Base-by-base conservation (phyloP, 2,797 vertebrate genomes). In the Myotis findleyi region DNA sequence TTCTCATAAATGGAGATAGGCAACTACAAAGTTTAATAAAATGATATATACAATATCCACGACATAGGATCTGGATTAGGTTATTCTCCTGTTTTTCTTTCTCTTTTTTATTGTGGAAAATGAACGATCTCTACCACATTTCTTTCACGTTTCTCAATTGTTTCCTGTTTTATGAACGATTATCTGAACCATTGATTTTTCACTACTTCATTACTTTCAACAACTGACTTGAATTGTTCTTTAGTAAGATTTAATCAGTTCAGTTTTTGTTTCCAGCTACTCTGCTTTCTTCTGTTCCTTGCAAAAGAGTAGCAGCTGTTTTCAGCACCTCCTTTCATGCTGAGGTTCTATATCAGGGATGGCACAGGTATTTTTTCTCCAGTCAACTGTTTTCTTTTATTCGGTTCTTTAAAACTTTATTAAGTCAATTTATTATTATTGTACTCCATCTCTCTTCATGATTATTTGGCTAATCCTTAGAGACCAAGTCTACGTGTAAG, bases 171-270 rank as follows among this genome's bases (percentile, higher is more conserved):
- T 23, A 81, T 85, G 33, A 92, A 90, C 27, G 8, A 49, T 64
- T 77, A 33, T 76, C 44, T 72, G 44, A 94, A 38, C 18, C 30
- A 72, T 18, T 66, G 21, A 87, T 84, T 84, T 84, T 47, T 68
- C 30, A 64, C 64, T 84, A 49, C 23, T 53, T 95, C 57, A 72
- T 66, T 88, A 76, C 76, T 96, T 89, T 69, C 71, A 53, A 30
- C 53, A 38, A 75, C 75, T 62, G 25, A 49, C 53, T 83, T 92
- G 13, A 73, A 36, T 59, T 76, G 25, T 36, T 87, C 33, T 87
- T 89, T 66, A 72, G 47, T 7, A 87, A 49, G 16, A 18, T 69
- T 59, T 72, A 87, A 64, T 62, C 49, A 36, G 36, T 55, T 89
- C 2, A 38, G 14, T 53, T 82, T 91, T 73, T 89, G 14, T 47